Base-by-base conservation (phyloP, 1,140 invertebrate genomes). In the Brachionus manjavacas region DNA sequence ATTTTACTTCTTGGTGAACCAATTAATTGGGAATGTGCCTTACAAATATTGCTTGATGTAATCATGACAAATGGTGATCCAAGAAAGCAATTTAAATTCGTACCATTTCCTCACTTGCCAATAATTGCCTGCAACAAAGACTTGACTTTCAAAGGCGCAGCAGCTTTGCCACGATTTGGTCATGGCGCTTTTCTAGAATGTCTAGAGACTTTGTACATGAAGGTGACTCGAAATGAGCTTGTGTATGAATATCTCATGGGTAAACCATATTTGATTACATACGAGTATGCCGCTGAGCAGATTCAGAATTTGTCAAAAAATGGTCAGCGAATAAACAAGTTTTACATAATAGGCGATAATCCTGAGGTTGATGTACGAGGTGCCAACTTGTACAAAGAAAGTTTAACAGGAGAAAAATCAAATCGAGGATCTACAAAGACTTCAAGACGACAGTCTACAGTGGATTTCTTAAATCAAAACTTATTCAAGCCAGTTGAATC, bases 311-410 rank as follows among this genome's bases (percentile, higher is more conserved):
- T 88, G 88, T 23, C 52, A 7, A 81, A 81, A 68, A 85, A 88
- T 6, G 85, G 86, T 12, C 79, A 85, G 78, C 85, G 86, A 68
- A 88, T 90, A 66, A 87, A 86, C 28, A 87, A 86, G 12, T 86
- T 90, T 16, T 90, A 90, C 85, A 89, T 87, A 85, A 87, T 90
- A 83, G 89, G 89, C 88, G 93, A 94, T 86, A 94, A 94, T 87
- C 91, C 93, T 25, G 92, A 93, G 85, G 93, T 92, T 1, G 93
- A 94, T 86, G 91, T 94, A 20, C 92, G 92, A 86, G 93, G 93
- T 31, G 92, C 93, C 11, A 94, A 94, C 87, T 87, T 93, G n/a
- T 94, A 93, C 86, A 91, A 93, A 86, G 90, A 92, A 85, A 93
- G 92, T 86, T 88, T 94, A 74, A 87, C 89, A 46, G 84, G 86